Conservation (phyloP, 2,797 vertebrate species). For the Artibeus jamaicensis region DNA sequence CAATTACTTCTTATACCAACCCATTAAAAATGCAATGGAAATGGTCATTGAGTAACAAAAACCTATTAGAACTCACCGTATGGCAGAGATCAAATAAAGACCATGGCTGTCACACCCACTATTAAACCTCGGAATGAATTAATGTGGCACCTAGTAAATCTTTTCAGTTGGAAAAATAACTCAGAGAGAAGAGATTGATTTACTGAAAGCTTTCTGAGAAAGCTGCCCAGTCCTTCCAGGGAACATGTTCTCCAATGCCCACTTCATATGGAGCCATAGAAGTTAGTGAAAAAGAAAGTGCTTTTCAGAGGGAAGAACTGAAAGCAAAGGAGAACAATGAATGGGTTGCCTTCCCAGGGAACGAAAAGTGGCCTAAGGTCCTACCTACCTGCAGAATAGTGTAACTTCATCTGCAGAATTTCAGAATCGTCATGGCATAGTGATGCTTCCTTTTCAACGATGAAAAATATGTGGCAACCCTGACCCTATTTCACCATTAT, state of each 20-base stretch:
- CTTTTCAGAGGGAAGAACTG: background rate
- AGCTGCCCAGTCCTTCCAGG: background rate
- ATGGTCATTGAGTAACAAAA: background rate
- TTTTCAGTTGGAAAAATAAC: slow-evolving; percentile 20
- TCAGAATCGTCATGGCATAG: background rate
- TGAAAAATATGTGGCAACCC: background rate
- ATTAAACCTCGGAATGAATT: background rate
- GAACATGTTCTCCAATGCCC: background rate
- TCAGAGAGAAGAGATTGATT: background rate
- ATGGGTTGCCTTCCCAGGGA: background rate
- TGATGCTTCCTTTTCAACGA: background rate
- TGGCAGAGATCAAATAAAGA: slow-evolving; percentile 18
- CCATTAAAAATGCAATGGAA: background rate
- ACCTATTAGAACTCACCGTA: background rate
- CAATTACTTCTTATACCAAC: background rate
- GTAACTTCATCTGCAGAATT: background rate
- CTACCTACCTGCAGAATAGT: rapidly evolving
- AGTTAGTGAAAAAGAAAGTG: background rate
- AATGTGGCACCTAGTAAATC: background rate
- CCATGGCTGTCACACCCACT: background rate
- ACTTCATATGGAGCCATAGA: background rate
- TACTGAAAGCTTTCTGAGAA: background rate
- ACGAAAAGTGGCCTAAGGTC: background rate
- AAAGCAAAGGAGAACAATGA: background rate
- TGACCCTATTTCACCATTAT: background rate